Evolutionary conservation across 2,113 vertebrate genomes (phyloP).

Genomic region (Entelurus aequoreus): DNA sequence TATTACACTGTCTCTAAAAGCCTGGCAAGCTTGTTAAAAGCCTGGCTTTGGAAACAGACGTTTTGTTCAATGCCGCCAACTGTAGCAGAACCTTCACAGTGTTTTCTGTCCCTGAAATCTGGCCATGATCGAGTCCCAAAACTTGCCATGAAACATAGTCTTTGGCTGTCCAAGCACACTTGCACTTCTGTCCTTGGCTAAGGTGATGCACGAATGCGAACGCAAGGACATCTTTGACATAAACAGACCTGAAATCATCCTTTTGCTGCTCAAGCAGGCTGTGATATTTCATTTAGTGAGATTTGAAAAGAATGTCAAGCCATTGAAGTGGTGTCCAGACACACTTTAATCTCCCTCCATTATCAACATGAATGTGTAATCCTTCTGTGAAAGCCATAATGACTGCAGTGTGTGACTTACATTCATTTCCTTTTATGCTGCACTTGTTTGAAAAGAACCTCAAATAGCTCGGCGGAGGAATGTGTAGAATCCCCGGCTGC

Average conservation of each 20-base stretch:
- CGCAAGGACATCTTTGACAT: slow-evolving; percentile 6
- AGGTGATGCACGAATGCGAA: background rate
- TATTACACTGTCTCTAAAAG: slow-evolving; percentile 37
- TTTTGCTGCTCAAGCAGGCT: background rate
- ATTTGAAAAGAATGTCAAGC: slow-evolving; percentile 10
- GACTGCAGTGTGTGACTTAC: slow-evolving; percentile 40
- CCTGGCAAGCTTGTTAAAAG: slow-evolving; percentile 36
- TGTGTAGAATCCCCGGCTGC: slow-evolving; percentile 61
- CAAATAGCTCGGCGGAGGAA: slow-evolving; percentile 57
- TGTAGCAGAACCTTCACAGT: slow-evolving; percentile 29
- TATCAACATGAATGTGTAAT: slow-evolving; percentile 30
- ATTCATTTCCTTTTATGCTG: slow-evolving; percentile 78
- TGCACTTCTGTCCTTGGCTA: slow-evolving; percentile 15
- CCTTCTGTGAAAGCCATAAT: slow-evolving; percentile 27
- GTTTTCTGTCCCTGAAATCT: slow-evolving; percentile 29
- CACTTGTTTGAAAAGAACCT: slow-evolving; percentile 69
- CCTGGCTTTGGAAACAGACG: slow-evolving; percentile 17
- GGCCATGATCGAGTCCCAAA: slow-evolving; percentile 30
- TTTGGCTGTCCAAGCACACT: slow-evolving; percentile 17
- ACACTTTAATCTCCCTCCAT: slow-evolving; percentile 24
- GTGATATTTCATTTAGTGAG: slow-evolving; percentile 16
- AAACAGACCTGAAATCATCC: background rate
- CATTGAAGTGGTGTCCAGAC: slow-evolving; percentile 7
- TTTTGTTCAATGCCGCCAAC: slow-evolving; percentile 14
- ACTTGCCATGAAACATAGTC: slow-evolving; percentile 25